Evolutionary conservation across 2,113 vertebrate genomes (phyloP).

Genomic region (Cryptotis parvus): DNA sequence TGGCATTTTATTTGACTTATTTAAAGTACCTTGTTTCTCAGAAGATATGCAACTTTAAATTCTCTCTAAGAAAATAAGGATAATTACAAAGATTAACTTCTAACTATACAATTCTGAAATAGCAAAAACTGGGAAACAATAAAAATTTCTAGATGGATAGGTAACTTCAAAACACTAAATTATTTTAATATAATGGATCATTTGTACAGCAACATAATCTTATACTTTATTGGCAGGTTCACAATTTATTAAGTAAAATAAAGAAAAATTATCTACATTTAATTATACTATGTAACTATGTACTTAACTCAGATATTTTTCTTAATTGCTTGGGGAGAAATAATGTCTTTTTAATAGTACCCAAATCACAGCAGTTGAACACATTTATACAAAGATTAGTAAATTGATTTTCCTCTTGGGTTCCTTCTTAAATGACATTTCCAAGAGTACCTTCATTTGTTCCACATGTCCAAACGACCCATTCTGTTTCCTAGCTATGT

Average conservation of each 20-base stretch:
- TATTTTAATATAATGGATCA: background rate
- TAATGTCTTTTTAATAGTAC: background rate
- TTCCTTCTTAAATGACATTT: background rate
- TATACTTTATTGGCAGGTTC: background rate
- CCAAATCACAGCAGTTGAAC: background rate
- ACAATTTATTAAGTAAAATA: background rate
- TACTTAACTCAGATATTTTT: background rate
- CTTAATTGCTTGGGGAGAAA: background rate
- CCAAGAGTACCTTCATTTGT: background rate
- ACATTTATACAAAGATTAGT: background rate
- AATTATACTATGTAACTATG: background rate
- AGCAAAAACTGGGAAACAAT: background rate
- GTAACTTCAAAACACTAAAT: background rate
- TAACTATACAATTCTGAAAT: background rate
- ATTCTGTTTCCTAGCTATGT: background rate
- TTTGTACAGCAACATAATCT: background rate
- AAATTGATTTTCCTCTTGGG: background rate
- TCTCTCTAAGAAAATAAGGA: background rate
- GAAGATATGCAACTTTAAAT: background rate
- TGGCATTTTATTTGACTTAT: background rate
- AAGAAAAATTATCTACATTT: background rate
- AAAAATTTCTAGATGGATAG: background rate
- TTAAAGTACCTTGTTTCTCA: background rate
- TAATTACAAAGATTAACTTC: background rate
- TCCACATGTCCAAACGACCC: background rate